Evolutionary conservation across 2,797 vertebrate species (phyloP).

Genomic region (Dipus sagitta): DNA sequence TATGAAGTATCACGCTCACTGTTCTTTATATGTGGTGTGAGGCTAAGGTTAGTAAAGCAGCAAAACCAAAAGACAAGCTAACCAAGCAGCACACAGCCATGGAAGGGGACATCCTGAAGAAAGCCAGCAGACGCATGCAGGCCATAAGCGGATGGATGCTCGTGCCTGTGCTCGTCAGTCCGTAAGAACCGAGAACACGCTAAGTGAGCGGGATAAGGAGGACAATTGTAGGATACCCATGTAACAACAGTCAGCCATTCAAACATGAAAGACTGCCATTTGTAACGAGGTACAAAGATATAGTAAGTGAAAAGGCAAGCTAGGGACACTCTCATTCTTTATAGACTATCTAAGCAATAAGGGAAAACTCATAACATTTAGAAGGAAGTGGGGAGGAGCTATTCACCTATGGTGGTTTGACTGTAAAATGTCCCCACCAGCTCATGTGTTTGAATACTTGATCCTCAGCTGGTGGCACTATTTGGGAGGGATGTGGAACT

Average conservation of each 20-base stretch:
- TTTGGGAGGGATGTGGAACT: no score
- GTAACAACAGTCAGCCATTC: neutral
- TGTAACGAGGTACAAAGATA: conserved; percentile 1
- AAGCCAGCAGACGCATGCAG: neutral
- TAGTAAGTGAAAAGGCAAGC: neutral
- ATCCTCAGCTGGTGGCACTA: no score
- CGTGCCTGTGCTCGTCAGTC: neutral
- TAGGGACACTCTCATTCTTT: no score
- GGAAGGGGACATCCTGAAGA: conserved; percentile 20
- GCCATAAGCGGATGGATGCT: neutral
- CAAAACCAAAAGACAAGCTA: conserved; percentile 62
- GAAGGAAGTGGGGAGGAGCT: no score
- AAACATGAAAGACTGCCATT: conserved; percentile 33
- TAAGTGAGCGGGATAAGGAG: neutral
- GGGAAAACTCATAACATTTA: no score
- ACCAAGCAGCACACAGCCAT: conserved; percentile 54
- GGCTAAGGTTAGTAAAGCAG: conserved; percentile 68
- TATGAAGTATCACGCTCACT: conserved; percentile 21
- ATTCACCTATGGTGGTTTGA: no score
- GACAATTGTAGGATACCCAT: neutral
- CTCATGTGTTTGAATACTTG: no score
- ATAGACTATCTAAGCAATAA: no score
- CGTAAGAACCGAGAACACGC: neutral
- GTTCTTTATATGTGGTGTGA: conserved; percentile 45
- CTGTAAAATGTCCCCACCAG: no score